Evolutionary conservation across 2,113 vertebrate species (phyloP).

Genomic region (Melanostigma gelatinosum): DNA sequence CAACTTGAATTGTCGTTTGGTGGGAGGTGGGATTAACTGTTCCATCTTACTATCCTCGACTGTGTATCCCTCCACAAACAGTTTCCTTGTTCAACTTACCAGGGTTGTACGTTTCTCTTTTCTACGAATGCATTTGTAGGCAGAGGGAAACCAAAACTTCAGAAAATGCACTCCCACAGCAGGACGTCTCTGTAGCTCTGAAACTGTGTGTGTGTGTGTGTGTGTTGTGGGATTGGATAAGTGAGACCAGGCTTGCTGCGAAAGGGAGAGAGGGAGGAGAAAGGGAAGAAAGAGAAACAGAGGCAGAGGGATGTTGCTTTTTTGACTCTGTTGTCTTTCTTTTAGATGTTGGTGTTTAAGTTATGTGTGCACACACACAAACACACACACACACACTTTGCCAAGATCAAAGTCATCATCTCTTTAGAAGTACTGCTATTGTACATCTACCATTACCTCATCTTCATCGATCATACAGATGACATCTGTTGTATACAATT

Average conservation of each 20-base stretch:
- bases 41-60: constrained; percentile 15
- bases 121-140: constrained; percentile 60
- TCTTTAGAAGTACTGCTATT: constrained; percentile 41
- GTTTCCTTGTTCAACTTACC: constrained; percentile 46
- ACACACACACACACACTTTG: constrained; percentile 5
- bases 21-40: constrained; percentile 7
- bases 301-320: constrained; percentile 56
- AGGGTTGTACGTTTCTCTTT: constrained; percentile 49
- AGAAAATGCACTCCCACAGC: constrained; percentile 69
- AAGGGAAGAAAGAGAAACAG: constrained; percentile 47
- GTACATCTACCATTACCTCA: constrained; percentile 52
- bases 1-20: constrained; percentile 33
- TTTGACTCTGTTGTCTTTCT: constrained; percentile 65
- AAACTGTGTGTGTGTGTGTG: constrained; percentile 56
- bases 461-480: constrained; percentile 53
- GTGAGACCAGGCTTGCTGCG: constrained; percentile 70
- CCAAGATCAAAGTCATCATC: constrained; percentile 60
- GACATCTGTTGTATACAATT: constrained; percentile 55
- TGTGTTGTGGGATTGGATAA: constrained; percentile 75
- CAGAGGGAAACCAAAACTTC: constrained; percentile 64
- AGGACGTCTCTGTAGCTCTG: constrained; percentile 74
- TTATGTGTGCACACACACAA: constrained; percentile 12
- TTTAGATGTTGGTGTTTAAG: constrained; percentile 50
- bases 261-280: constrained; percentile 63
- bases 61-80: constrained; percentile 38